Percentiles rank a stretch among this genome's conserved stretches.
These are phyloP conservation scores for Drosophila merina DNA, from an alignment of 2,888 invertebrate genomes.

Conservation along the genomic window DNA sequence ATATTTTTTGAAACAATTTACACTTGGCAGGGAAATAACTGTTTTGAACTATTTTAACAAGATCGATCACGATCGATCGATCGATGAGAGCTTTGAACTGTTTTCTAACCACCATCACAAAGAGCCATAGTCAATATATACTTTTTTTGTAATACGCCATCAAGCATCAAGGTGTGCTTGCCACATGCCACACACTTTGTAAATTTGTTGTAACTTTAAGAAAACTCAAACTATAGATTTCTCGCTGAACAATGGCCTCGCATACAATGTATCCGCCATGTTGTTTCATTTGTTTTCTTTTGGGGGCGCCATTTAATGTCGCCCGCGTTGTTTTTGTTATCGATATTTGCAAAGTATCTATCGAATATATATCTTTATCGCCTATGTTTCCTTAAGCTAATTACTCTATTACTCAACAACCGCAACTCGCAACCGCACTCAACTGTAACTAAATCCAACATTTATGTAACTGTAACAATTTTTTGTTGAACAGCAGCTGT, in stretches of 20 bases:
- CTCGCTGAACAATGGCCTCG: conserved; percentile 66
- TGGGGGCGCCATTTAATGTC: conserved; percentile 27
- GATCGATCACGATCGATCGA: conserved; percentile 16
- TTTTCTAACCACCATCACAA: conserved; percentile 26
- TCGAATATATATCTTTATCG: conserved; percentile 40
- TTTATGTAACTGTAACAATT: conserved; percentile 40
- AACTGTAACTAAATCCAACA: conserved; percentile 51
- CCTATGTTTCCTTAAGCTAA: conserved; percentile 54
- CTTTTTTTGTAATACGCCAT: conserved; percentile 7
- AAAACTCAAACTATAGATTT: conserved; percentile 21
- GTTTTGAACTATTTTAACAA: conserved; percentile 36
- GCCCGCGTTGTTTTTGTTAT: conserved; percentile 69
- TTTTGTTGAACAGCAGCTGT: conserved; percentile 78
- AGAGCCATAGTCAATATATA: conserved; percentile 5
- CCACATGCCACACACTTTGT: neutral
- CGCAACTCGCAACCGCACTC: conserved; percentile 36
- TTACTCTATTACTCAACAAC: conserved; percentile 45
- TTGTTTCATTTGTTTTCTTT: conserved; percentile 51
- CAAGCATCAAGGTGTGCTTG: neutral
- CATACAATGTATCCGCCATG: conserved; percentile 51
- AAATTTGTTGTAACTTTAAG: conserved; percentile 39
- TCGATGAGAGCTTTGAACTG: conserved; percentile 37
- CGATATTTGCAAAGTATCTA: conserved; percentile 61
- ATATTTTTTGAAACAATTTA: conserved; percentile 74
- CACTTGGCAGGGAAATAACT: conserved; percentile 38